A percentile compares a stretch with the other conserved stretches of the same genome.
Conservation (phyloP, 2,113 vertebrate genomes). For the Montifringilla adamsi region DNA sequence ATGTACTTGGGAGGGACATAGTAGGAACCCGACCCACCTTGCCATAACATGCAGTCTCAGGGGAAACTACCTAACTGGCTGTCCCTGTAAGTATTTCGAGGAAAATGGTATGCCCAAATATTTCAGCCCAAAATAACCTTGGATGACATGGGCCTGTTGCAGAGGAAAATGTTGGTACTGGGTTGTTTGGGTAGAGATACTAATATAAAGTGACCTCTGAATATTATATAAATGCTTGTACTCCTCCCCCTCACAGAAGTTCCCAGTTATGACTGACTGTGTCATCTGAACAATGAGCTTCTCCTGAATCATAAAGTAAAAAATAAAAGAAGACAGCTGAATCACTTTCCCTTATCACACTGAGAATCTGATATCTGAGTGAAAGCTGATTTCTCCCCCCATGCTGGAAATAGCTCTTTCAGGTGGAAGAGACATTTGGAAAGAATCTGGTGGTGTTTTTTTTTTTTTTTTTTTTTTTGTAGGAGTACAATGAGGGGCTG, state of each 20-base stretch:
- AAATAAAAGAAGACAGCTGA: slow-evolving; percentile 54
- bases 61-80: not conserved
- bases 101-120: not conserved
- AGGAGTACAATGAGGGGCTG: not conserved
- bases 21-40: not conserved
- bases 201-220: slow-evolving; percentile 2
- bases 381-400: slow-evolving; percentile 37
- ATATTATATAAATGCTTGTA: slow-evolving; percentile 38
- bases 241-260: not conserved
- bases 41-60: not conserved
- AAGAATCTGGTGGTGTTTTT: not conserved
- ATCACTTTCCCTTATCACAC: slow-evolving; percentile 46
- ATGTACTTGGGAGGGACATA: not conserved
- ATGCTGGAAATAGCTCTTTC: slow-evolving; percentile 52
- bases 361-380: slow-evolving; percentile 30
- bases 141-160: not conserved
- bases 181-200: not conserved
- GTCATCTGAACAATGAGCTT: slow-evolving; percentile 34
- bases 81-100: not conserved
- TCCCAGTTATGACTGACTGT: slow-evolving; percentile 5
- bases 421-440: not conserved
- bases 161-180: not conserved
- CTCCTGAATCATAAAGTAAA: slow-evolving; percentile 45
- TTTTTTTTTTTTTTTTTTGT: not conserved
- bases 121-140: not conserved